Evolutionary conservation across 2,888 invertebrate species (phyloP).

Genomic region (Vanessa cardui): DNA sequence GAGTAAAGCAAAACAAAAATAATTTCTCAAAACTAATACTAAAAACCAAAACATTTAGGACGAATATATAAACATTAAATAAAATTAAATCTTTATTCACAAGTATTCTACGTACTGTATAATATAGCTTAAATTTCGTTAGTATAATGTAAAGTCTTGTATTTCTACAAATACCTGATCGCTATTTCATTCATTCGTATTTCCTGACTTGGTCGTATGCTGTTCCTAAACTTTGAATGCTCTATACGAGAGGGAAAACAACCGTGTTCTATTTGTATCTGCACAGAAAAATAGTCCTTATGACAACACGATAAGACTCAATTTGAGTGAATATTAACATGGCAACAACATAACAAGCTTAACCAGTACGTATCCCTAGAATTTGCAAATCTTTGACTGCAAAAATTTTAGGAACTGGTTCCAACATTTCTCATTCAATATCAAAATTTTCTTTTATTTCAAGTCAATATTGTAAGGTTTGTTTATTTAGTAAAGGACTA

Average conservation of each 20-base stretch:
- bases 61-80: too few species aligned
- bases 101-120: too few species aligned
- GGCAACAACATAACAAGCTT: conserved; percentile 12
- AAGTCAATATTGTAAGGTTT: too few species aligned
- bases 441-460: too few species aligned
- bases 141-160: conserved; percentile 1
- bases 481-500: too few species aligned
- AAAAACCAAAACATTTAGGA: too few species aligned
- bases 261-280: conserved; percentile 12
- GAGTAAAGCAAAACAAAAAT: too few species aligned
- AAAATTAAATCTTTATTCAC: too few species aligned
- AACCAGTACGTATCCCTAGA: conserved; percentile 30
- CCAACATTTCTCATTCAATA: neutral
- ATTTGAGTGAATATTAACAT: neutral
- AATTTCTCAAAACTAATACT: too few species aligned
- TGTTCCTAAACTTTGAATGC: conserved; percentile 28
- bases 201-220: conserved; percentile 23
- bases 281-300: neutral
- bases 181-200: conserved; percentile 25
- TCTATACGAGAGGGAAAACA: conserved; percentile 23
- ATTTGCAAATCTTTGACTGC: conserved; percentile 26
- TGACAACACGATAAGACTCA: neutral
- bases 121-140: too few species aligned
- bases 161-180: conserved; percentile 1
- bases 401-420: conserved; percentile 19